Conservation (phyloP, 35 echinoderm and acorn worm species). For the Acanthaster planci region DNA sequence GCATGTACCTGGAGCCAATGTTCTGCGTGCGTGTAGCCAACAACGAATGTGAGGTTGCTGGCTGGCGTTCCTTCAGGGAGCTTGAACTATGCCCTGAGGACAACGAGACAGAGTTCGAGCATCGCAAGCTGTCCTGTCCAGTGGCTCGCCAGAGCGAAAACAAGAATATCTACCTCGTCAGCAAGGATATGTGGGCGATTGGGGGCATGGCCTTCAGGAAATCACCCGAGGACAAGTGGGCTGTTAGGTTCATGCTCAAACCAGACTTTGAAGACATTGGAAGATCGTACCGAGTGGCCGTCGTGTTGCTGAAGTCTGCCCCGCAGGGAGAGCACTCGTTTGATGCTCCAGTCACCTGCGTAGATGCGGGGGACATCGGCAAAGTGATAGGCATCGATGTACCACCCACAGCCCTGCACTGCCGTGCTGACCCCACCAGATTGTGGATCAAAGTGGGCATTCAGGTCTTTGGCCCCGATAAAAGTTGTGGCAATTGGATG, state of each 20-base stretch:
- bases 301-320: not conserved
- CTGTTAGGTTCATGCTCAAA: not conserved
- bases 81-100: not conserved
- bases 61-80: not conserved
- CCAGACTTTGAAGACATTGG: conserved; percentile 8
- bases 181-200: not conserved
- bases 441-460: conserved; percentile 9
- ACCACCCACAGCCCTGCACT: not conserved
- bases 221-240: not conserved
- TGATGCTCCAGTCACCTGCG: not conserved
- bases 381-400: not conserved
- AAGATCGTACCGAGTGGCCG: not conserved
- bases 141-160: conserved; percentile 9
- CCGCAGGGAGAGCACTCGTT: not conserved
- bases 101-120: not conserved
- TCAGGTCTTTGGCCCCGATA: not conserved
- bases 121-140: not conserved
- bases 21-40: conserved; percentile 12
- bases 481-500: not conserved
- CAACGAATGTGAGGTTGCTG: not conserved
- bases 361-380: not conserved
- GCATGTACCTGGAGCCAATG: not conserved
- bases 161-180: not conserved
- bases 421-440: not conserved
- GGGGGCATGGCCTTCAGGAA: not conserved